Conservation (phyloP, 2,888 invertebrate species). For the Epistrophe grossulariae region DNA sequence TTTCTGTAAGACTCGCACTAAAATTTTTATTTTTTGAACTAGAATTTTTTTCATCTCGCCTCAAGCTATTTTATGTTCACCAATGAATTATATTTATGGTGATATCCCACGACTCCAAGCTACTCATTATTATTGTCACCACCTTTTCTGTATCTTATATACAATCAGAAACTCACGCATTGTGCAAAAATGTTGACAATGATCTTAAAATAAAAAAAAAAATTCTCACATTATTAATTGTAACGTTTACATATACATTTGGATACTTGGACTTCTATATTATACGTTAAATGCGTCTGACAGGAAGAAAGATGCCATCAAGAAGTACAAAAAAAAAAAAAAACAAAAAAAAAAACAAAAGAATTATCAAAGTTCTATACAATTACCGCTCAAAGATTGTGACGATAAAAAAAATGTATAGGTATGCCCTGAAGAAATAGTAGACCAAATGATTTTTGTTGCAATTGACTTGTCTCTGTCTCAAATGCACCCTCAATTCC, state of each 20-base stretch:
- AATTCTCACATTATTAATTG: constrained; percentile 6
- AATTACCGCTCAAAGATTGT: not conserved
- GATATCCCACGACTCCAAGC: not conserved
- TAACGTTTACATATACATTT: not conserved
- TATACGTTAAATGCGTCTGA: not conserved
- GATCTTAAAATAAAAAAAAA: not conserved
- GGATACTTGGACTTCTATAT: not conserved
- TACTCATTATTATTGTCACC: not conserved
- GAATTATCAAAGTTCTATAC: not conserved
- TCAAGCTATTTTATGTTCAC: not conserved
- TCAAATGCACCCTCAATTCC: not conserved
- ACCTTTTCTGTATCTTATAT: not conserved
- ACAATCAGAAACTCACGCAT: not conserved
- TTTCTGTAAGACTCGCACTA: too few species aligned
- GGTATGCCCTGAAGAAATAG: not conserved
- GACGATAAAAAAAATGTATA: not conserved
- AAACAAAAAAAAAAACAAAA: not conserved
- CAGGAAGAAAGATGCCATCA: not conserved
- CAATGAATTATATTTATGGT: not conserved
- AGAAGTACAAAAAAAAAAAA: not conserved
- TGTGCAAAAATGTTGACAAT: not conserved
- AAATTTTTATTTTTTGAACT: too few species aligned
- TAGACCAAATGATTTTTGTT: not conserved
- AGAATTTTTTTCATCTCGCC: not conserved
- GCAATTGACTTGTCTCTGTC: not conserved